phyloP scores from a whole-genome alignment of 2,888 invertebrate species.

The Antheraea assamensis region DNA sequence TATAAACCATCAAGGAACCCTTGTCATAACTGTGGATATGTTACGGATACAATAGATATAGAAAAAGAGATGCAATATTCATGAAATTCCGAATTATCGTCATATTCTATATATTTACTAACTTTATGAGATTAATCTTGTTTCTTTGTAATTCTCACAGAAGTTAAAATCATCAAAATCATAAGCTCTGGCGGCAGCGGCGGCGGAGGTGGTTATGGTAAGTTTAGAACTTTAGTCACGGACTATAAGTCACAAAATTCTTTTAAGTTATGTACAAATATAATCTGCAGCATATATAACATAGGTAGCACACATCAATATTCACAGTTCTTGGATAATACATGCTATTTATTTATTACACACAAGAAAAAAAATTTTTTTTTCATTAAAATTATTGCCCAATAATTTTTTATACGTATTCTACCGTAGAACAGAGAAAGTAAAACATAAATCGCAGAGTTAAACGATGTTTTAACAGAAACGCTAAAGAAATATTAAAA shows the following conservation, averaged over 20 bases:
- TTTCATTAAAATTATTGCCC: not conserved
- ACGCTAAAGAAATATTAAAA: not conserved
- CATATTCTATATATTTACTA: not conserved
- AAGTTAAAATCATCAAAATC: constrained; percentile 68
- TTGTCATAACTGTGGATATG: not conserved
- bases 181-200: constrained; percentile 61
- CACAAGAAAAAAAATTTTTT: not conserved
- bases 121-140: not conserved
- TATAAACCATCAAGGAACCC: not conserved
- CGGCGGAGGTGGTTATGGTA: constrained; percentile 52
- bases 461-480: constrained; percentile 10
- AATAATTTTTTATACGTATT: not conserved
- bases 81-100: not conserved
- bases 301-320: not conserved
- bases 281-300: not conserved
- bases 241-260: not conserved
- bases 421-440: not conserved
- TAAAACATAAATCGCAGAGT: not conserved
- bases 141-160: constrained; percentile 40
- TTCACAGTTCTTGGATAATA: not conserved
- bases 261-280: not conserved
- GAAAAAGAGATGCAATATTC: not conserved
- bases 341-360: not conserved
- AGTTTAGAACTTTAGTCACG: constrained; percentile 26
- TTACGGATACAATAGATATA: not conserved